Conservation (phyloP, 2,113 vertebrate genomes). For the Melanostigma gelatinosum region DNA sequence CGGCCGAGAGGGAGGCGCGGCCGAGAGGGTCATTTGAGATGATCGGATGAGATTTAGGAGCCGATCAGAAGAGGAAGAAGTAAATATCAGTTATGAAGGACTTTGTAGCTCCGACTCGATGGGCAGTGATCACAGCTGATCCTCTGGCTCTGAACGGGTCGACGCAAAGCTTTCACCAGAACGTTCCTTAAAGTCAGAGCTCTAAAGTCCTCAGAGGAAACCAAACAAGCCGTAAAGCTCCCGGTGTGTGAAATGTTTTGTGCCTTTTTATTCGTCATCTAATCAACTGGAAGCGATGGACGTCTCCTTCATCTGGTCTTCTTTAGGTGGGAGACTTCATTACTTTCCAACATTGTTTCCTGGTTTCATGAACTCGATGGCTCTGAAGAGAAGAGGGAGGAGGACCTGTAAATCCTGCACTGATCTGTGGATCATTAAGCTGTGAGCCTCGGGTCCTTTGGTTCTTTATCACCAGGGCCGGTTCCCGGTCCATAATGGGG, state of each 20-base stretch:
- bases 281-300: constrained; percentile 59
- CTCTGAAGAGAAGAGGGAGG: constrained; percentile 53
- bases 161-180: constrained; percentile 30
- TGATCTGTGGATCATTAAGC: constrained; percentile 80
- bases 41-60: neutral
- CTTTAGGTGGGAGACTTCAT: constrained; percentile 61
- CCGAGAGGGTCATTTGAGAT: neutral
- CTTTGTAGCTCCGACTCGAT: neutral
- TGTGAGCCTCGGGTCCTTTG: constrained; percentile 58
- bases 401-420: constrained; percentile 74
- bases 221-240: constrained; percentile 53
- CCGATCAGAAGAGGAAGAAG: neutral
- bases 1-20: constrained; percentile 11
- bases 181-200: constrained; percentile 30
- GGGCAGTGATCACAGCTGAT: constrained; percentile 21
- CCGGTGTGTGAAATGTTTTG: constrained; percentile 46
- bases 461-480: constrained; percentile 75
- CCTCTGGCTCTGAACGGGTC: constrained; percentile 28
- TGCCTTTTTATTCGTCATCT: constrained; percentile 69
- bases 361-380: constrained; percentile 69
- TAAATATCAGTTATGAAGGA: constrained; percentile 7
- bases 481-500: constrained; percentile 73
- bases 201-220: constrained; percentile 39
- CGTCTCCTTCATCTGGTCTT: constrained; percentile 53
- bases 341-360: constrained; percentile 63